Conservation (phyloP, 2,888 invertebrate genomes). For the Mesochorus sp. region DNA sequence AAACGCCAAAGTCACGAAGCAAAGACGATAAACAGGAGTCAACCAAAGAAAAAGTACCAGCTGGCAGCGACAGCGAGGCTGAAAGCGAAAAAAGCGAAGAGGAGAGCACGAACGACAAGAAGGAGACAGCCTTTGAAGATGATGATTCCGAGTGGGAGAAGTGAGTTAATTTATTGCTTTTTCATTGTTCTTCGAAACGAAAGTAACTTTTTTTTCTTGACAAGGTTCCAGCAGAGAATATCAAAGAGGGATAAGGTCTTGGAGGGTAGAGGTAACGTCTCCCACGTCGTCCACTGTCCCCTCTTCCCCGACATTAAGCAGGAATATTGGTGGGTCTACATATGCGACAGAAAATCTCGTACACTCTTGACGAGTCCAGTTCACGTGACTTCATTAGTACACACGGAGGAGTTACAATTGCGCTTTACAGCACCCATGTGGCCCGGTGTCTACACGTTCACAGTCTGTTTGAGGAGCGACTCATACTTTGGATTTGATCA, state of each 20-base stretch:
- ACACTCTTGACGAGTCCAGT: constrained; percentile 96
- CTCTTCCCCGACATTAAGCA: constrained; percentile 97
- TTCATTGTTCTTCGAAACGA: neutral
- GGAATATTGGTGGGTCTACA: constrained; percentile 99
- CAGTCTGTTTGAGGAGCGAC: constrained; percentile 94
- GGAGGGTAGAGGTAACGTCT: constrained; percentile 96
- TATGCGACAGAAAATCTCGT: constrained; percentile 96
- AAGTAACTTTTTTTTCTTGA: constrained; percentile 9
- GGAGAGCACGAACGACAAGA: constrained; percentile 83
- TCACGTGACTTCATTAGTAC: constrained; percentile 95
- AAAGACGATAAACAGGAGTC: constrained; percentile 74
- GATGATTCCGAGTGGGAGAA: constrained; percentile 96
- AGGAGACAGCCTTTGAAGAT: constrained; percentile 85
- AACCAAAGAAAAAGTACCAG: constrained; percentile 74
- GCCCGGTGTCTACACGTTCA: constrained; percentile 95
- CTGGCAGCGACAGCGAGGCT: constrained; percentile 81
- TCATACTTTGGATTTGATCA: constrained; percentile 99
- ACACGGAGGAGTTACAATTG: constrained; percentile 95
- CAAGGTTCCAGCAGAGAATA: constrained; percentile 91
- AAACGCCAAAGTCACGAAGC: constrained; percentile 73
- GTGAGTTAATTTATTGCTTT: constrained; percentile 65
- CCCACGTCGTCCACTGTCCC: constrained; percentile 98
- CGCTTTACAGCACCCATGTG: constrained; percentile 96
- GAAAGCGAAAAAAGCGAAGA: constrained; percentile 84
- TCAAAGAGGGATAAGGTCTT: constrained; percentile 93